These are phyloP conservation scores for Nestor notabilis DNA, from an alignment of 2,113 vertebrate species.

Conservation along the genomic window DNA sequence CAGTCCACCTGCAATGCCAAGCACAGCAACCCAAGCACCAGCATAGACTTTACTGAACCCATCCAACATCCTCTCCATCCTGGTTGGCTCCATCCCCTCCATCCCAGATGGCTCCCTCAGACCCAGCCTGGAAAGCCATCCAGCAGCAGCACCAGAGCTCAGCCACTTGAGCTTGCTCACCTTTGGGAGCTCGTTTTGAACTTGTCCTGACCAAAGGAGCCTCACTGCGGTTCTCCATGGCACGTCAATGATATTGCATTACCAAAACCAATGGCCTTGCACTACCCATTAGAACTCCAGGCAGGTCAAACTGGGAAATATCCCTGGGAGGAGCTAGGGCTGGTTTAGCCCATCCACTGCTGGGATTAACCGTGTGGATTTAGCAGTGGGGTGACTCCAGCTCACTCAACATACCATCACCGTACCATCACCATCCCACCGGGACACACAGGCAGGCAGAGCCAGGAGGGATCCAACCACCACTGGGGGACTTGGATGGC, in stretches of 20 bases:
- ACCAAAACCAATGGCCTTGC: background rate
- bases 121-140: background rate
- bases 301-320: background rate
- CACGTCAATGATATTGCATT: background rate
- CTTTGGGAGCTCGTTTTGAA: background rate
- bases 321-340: background rate
- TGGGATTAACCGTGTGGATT: background rate
- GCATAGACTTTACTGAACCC: fast-evolving
- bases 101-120: background rate
- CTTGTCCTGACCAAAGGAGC: background rate
- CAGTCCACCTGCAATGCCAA: background rate
- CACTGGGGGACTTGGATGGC: background rate
- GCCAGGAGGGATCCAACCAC: background rate
- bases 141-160: background rate
- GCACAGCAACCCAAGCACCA: background rate
- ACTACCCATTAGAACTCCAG: background rate
- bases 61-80: background rate
- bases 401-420: background rate
- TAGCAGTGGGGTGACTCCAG: background rate
- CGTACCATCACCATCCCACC: background rate
- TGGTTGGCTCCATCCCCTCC: background rate
- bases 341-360: background rate
- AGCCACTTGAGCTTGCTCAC: background rate
- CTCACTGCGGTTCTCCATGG: fast-evolving
- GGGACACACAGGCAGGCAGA: fast-evolving